Conservation (phyloP, 2,888 invertebrate genomes). For the Netelia melanura region DNA sequence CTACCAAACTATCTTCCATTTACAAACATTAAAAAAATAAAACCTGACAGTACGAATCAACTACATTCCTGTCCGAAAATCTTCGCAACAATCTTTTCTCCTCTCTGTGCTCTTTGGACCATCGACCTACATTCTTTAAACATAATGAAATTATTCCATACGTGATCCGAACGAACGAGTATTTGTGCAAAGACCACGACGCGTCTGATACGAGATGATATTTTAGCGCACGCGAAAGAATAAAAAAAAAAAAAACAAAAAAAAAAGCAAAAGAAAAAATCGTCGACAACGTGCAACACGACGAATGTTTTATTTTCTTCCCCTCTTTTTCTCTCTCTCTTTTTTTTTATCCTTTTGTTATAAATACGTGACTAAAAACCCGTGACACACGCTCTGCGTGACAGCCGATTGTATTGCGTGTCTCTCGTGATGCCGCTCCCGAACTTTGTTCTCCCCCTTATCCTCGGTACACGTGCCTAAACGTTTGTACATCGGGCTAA, state of each 20-base stretch:
- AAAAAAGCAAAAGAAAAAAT: conserved; percentile 11
- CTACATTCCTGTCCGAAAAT: too few relatives aligned
- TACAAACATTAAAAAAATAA: too few relatives aligned
- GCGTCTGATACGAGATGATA: neutral
- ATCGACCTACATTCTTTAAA: too few relatives aligned
- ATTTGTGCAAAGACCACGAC: neutral
- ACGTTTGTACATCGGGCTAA: conserved; percentile 24
- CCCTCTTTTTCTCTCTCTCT: neutral
- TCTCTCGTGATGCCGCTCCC: conserved; percentile 56
- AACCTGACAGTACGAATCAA: too few relatives aligned
- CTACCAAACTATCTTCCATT: too few relatives aligned
- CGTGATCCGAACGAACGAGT: neutral
- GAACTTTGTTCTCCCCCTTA: conserved; percentile 6
- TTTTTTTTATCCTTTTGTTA: neutral
- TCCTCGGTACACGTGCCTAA: conserved; percentile 2
- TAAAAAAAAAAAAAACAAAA: neutral
- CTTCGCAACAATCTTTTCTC: too few relatives aligned
- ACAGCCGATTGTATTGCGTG: conserved; percentile 71
- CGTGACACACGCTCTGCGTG: conserved; percentile 68
- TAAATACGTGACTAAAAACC: conserved; percentile 39
- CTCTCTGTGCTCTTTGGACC: too few relatives aligned
- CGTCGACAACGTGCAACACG: neutral
- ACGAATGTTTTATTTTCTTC: conserved; percentile 12
- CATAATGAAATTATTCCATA: neutral
- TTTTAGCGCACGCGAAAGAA: neutral